Evolutionary conservation across 1,140 invertebrate species (phyloP), one percentile per base, ranked within the genome.

Genomic region (Anastatus disparis): DNA sequence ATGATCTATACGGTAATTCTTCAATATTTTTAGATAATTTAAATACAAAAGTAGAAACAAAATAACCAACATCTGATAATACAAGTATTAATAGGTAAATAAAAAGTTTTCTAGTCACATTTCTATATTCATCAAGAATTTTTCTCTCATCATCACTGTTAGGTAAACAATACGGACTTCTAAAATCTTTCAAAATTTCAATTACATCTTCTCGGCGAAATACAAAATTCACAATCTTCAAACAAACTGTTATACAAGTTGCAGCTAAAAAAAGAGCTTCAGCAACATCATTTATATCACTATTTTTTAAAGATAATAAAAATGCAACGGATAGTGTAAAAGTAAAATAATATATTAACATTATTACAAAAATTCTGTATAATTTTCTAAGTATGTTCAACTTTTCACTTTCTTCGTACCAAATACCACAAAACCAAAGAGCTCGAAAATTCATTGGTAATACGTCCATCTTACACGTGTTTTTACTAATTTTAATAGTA

Each of bases 361-460:
- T 56, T 13, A 29, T 35, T 56, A 56, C 10, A 7, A 35, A 4
- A 31, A 31, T 10, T 31, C 53, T 22, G 3, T 22, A 31, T 24
- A 31, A n/a, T 31, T 8, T 31, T 56, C 31, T 56, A 3, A 35
- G 12, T 20, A n/a, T 56, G 8, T 3, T 17, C 12, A 31, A n/a
- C n/a, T n/a, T n/a, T n/a, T n/a, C n/a, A 3, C 15, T 12, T 29
- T 50, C 46, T 52, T 64, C 46, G 8, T 22, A 13, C 62, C 46
- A 53, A 31, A 38, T 22, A 12, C 62, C 35, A 64, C 48, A 40
- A 22, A 31, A 24, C 10, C 15, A 8, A 20, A 31, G 31, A 12
- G 35, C 13, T 17, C 22, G 29, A 64, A 64, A 53, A 64, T 29
- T 64, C 15, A 17, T 17, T 63, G 42, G 42, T 12, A 48, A 3